phyloP scores from a whole-genome alignment of 2,797 vertebrate genomes.

The Myotis daubentonii region DNA sequence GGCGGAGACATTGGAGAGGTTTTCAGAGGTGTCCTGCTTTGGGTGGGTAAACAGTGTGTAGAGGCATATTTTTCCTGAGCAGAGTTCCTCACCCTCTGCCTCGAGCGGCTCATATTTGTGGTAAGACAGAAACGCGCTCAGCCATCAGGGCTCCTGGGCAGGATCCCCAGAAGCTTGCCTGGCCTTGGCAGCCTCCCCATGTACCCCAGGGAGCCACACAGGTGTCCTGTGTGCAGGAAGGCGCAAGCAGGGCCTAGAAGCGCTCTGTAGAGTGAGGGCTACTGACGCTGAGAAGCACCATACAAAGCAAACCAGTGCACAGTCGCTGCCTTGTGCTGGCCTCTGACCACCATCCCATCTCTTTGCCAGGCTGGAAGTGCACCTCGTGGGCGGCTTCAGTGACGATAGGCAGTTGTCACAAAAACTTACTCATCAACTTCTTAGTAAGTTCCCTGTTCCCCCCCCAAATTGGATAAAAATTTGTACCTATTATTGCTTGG shows the following conservation, averaged over 20 bases:
- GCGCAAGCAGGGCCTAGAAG: not conserved
- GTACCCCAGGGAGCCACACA: not conserved
- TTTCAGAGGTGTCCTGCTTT: not conserved
- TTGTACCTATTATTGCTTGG: not conserved
- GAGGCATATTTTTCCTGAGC: not conserved
- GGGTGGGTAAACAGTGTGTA: not conserved
- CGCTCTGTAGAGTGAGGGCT: not conserved
- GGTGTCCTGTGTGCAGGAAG: no score
- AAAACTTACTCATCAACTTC: conserved; percentile 93
- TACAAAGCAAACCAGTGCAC: accelerated
- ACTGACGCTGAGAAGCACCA: not conserved
- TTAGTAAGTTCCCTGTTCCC: conserved; percentile 89
- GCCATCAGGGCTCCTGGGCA: not conserved
- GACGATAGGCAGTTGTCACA: conserved; percentile 94
- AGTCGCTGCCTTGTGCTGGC: conserved; percentile 49
- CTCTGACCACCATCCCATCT: conserved; percentile 80
- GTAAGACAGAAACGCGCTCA: accelerated
- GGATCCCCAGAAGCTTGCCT: not conserved
- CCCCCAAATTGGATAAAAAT: not conserved
- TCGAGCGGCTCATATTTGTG: accelerated
- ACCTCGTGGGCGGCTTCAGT: conserved; percentile 96
- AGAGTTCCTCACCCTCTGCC: not conserved
- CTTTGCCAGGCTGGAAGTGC: conserved; percentile 93
- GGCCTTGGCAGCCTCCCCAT: not conserved
- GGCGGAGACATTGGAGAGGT: not conserved